Evolutionary conservation across 2,888 invertebrate genomes (phyloP).

Genomic region (Xanthia icteritia): DNA sequence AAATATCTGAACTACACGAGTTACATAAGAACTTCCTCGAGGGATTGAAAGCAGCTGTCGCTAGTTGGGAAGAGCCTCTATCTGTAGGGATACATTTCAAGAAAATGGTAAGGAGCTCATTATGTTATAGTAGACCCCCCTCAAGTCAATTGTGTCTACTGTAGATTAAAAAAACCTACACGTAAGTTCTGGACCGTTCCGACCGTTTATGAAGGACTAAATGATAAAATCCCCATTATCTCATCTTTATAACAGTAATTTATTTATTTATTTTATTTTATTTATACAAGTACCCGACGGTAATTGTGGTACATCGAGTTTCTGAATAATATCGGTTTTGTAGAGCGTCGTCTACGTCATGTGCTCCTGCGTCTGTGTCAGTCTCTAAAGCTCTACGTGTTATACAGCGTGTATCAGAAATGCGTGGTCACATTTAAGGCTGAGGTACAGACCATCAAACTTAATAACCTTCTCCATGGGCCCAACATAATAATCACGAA

Average conservation of each 20-base stretch:
- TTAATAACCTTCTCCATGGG: background rate
- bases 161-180: constrained; percentile 3
- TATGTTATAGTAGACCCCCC: background rate
- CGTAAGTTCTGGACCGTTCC: background rate
- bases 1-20: constrained; percentile 96
- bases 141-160: background rate
- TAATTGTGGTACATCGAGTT: background rate
- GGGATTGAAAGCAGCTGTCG: constrained; percentile 92
- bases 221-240: background rate
- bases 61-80: constrained; percentile 94
- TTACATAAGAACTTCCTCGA: constrained; percentile 96
- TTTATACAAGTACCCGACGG: background rate
- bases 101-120: constrained; percentile 91
- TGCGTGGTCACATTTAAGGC: background rate
- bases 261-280: background rate
- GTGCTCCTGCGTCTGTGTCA: background rate
- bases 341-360: background rate
- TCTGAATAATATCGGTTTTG: background rate
- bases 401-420: background rate
- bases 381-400: background rate
- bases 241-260: background rate
- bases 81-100: constrained; percentile 96
- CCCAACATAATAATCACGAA: background rate
- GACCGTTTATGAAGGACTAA: background rate
- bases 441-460: background rate